Evolutionary conservation across 2,888 invertebrate genomes (phyloP), one percentile per base, ranked within the genome.

Genomic region (Ennomos quercinarius): DNA sequence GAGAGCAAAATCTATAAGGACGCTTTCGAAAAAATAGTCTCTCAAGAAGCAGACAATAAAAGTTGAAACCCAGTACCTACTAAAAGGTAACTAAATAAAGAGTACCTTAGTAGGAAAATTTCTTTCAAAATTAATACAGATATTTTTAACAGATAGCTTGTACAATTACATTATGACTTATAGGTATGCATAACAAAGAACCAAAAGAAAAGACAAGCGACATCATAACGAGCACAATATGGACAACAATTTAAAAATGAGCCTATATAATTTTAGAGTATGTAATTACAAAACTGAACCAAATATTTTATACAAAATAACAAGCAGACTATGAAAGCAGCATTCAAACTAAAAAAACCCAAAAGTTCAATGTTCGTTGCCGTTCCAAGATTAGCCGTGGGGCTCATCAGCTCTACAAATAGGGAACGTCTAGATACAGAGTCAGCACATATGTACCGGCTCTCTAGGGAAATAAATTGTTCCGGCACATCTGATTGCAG

Each of bases 401-500:
- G 75, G 72, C 74, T 86, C 85, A 84, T 86, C 85, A 83, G 76
- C 71, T 72, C 81, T 81, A 90, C 86, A 89, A 91, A 91, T 90
- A 88, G 78, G 81, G 76, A 76, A 72, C 80, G 87, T 89, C 88
- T 83, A 74, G 78, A 83, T 80, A 77, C 80, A 71, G 80, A 88
- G 78, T 78, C 80, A 76, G 84, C 86, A 83, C 83, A 90, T 90
- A 89, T 82, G 84, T 89, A 86, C 83, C 63, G 68, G 73, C 78
- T 73, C 91, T 86, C 91, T 57, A 54, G 91, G 91, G 91, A 91
- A 91, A 91, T 91, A 89, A 87, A 86, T 87, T 83, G 80, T 80
- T 78, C 77, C 74, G 80, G 74, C 77, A 78, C 77, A 71, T 76
- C 80, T 83, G 85, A 89, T 86, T 87, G 86, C 79, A 80, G 72